These are phyloP conservation scores for Empidonax traillii DNA, from an alignment of 2,113 vertebrate species.

Conservation along the genomic window DNA sequence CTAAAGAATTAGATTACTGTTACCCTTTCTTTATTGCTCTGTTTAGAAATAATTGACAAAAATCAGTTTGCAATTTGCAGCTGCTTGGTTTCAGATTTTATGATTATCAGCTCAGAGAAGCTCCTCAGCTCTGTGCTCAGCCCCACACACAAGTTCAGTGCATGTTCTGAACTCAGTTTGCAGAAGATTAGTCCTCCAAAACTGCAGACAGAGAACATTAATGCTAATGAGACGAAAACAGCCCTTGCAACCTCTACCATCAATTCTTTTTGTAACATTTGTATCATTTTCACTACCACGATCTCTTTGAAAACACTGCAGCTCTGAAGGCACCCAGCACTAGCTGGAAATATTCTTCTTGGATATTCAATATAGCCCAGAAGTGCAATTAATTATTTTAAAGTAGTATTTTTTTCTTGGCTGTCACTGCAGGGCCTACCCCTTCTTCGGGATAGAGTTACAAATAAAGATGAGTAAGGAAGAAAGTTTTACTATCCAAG, in stretches of 20 bases:
- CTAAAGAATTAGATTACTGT: not conserved
- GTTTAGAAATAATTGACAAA: not conserved
- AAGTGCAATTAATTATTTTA: not conserved
- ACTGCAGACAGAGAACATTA: not conserved
- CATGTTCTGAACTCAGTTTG: not conserved
- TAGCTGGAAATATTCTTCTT: not conserved
- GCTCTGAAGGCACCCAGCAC: not conserved
- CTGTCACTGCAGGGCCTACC: not conserved
- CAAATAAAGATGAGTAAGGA: not conserved
- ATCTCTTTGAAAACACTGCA: not conserved
- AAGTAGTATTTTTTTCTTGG: not conserved
- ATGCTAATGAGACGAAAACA: not conserved
- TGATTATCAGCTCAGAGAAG: not conserved
- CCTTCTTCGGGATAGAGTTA: not conserved
- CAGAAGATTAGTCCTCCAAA: not conserved
- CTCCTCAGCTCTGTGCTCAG: not conserved
- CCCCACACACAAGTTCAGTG: not conserved
- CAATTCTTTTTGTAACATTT: not conserved
- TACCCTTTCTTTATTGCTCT: not conserved
- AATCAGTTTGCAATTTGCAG: not conserved
- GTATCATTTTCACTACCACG: not conserved
- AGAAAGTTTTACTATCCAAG: not conserved
- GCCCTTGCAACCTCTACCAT: not conserved
- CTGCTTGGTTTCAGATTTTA: not conserved
- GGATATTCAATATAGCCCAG: not conserved